Conservation (phyloP, 2,888 invertebrate genomes). For the Therioaphis trifolii region DNA sequence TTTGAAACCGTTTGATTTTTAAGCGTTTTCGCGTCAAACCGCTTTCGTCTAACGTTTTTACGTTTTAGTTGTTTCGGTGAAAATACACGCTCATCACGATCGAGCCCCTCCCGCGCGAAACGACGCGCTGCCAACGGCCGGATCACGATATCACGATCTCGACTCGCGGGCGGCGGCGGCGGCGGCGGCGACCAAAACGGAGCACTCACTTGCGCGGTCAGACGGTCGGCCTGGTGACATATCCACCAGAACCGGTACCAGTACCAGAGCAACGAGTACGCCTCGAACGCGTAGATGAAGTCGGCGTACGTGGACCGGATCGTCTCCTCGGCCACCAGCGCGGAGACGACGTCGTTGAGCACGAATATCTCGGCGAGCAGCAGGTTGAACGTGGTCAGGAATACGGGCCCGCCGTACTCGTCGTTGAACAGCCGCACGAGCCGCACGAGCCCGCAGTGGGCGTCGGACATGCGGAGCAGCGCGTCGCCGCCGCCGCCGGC, state of each 20-base stretch:
- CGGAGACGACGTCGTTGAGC: constrained; percentile 12
- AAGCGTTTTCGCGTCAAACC: no score
- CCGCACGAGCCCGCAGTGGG: constrained; percentile 6
- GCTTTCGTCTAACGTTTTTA: no score
- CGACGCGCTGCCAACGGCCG: no score
- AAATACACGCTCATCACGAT: no score
- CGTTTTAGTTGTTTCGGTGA: no score
- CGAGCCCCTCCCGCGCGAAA: no score
- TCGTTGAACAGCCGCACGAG: constrained; percentile 35
- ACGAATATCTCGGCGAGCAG: background rate
- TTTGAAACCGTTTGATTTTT: no score
- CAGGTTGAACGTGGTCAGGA: constrained; percentile 3
- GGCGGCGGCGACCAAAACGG: no score
- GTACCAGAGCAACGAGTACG: background rate
- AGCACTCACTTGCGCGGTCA: background rate
- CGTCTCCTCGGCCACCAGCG: background rate
- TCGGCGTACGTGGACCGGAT: background rate
- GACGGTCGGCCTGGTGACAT: background rate
- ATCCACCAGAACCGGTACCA: constrained; percentile 42
- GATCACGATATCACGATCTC: no score
- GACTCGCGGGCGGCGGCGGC: no score
- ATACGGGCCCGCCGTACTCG: constrained; percentile 27
- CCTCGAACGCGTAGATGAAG: background rate
- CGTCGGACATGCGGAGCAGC: background rate
- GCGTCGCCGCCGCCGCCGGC: background rate